A percentile compares a stretch with the other conserved stretches of the same genome.
These are phyloP conservation scores for Charadrius vociferus DNA, from an alignment of 2,113 vertebrate genomes.

Conservation along the genomic window DNA sequence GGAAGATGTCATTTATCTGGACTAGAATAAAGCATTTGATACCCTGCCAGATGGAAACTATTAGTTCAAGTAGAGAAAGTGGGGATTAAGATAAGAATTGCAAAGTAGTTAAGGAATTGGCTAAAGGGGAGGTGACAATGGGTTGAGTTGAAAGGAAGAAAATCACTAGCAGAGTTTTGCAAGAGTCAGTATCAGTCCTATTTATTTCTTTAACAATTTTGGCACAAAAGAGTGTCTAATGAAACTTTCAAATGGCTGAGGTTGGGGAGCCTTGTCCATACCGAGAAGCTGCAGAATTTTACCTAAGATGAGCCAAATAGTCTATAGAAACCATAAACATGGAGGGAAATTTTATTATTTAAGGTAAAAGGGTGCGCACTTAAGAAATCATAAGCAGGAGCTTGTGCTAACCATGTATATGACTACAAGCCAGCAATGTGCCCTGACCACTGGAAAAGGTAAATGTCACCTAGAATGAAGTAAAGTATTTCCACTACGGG, in stretches of 20 bases:
- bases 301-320: neutral
- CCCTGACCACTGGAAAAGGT: neutral
- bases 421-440: neutral
- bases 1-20: slow-evolving; percentile 54
- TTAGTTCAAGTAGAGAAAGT: slow-evolving; percentile 57
- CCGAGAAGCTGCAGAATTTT: neutral
- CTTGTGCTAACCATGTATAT: neutral
- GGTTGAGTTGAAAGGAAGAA: slow-evolving; percentile 25
- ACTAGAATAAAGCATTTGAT: slow-evolving; percentile 36
- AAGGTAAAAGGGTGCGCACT: neutral
- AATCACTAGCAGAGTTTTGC: neutral
- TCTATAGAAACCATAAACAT: neutral
- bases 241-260: neutral
- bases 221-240: neutral
- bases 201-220: neutral
- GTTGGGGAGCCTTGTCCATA: neutral
- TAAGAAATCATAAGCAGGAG: neutral
- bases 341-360: neutral
- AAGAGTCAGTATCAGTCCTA: neutral
- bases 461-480: neutral
- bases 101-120: slow-evolving; percentile 41
- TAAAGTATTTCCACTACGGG: neutral
- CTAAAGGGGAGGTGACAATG: slow-evolving; percentile 33
- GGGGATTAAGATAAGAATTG: slow-evolving; percentile 65
- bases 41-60: slow-evolving; percentile 54